These are phyloP conservation scores for Volucella bombylans DNA, from an alignment of 2,888 invertebrate genomes.

Conservation along the genomic window DNA sequence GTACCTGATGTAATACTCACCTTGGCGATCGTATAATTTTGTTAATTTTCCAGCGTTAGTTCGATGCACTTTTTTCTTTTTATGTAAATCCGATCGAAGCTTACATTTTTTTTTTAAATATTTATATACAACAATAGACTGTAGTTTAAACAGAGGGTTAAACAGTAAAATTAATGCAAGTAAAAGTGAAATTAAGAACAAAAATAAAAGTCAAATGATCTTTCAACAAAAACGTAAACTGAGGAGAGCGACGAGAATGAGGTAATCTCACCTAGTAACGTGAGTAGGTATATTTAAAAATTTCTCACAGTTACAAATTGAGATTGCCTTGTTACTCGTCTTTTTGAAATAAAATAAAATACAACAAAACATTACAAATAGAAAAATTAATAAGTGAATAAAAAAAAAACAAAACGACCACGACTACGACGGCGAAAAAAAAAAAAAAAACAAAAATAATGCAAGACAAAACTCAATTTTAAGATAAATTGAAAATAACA, in stretches of 20 bases:
- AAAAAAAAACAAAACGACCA: constrained; percentile 40
- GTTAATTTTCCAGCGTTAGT: constrained; percentile 75
- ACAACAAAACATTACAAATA: constrained; percentile 28
- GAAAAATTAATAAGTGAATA: constrained; percentile 43
- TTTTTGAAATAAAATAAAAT: constrained; percentile 15
- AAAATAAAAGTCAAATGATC: constrained; percentile 78
- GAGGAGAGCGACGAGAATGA: constrained; percentile 77
- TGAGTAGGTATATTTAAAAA: constrained; percentile 81
- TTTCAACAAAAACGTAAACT: constrained; percentile 68
- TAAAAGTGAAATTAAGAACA: constrained; percentile 74
- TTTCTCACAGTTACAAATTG: constrained; percentile 99
- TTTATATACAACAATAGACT: constrained; percentile 16
- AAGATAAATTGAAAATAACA: constrained; percentile 31
- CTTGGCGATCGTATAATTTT: constrained; percentile 85
- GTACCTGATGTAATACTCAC: constrained; percentile 99
- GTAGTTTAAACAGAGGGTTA: constrained; percentile 19
- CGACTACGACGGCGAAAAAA: constrained; percentile 48
- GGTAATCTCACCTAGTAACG: constrained; percentile 83
- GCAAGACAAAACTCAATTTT: constrained; percentile 77
- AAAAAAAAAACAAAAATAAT: constrained; percentile 73
- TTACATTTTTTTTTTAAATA: not conserved
- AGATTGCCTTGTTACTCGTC: constrained; percentile 91
- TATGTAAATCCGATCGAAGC: constrained; percentile 27
- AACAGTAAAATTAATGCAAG: constrained; percentile 56
- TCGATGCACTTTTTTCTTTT: constrained; percentile 41